Base-by-base conservation (phyloP, 2,888 invertebrate genomes). In the Sphaerolaimus hirsutus region DNA sequence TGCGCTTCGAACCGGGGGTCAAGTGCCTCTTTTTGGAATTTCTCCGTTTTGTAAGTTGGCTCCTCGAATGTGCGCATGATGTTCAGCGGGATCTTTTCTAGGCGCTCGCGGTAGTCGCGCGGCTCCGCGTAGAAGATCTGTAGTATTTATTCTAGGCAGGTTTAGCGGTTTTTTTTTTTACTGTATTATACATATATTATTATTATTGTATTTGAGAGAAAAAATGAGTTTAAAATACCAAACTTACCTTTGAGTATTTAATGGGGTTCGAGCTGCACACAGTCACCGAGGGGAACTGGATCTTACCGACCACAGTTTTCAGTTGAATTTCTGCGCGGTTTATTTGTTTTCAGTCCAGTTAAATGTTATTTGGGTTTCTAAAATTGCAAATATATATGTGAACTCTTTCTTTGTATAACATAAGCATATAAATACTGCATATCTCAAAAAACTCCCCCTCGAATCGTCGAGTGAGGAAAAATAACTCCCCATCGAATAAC, bases 281-380 rank as follows among this genome's bases (percentile, higher is more conserved):
- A 4, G 43, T 43, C 21, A 43, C 35, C 23, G 32, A 5, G 17
- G 43, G 43, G 35, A 43, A 43, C 43, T 4, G 32, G 35, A 25
- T 22, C 4, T 22, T 14, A 10, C 22, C 35, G 4, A 43, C 21
- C 22, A 12, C 7, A 10, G 32, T 17, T 7, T 19, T 4, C 4
- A 43, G 25, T 5, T 32, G 35, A 23, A 21, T 43, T 22, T 43
- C 43, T 43, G 43, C 43, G n/a, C n/a, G n/a, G n/a, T n/a, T n/a
- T n/a, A n/a, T n/a, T n/a, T n/a, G n/a, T n/a, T n/a, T n/a, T n/a
- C n/a, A n/a, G n/a, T n/a, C n/a, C n/a, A n/a, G n/a, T n/a, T n/a
- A n/a, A n/a, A n/a, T n/a, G n/a, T n/a, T n/a, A n/a, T n/a, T n/a
- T n/a, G n/a, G n/a, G n/a, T n/a, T n/a, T n/a, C n/a, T n/a, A n/a